Conservation (phyloP, 2,888 invertebrate genomes). For the Apocheima hispidaria region DNA sequence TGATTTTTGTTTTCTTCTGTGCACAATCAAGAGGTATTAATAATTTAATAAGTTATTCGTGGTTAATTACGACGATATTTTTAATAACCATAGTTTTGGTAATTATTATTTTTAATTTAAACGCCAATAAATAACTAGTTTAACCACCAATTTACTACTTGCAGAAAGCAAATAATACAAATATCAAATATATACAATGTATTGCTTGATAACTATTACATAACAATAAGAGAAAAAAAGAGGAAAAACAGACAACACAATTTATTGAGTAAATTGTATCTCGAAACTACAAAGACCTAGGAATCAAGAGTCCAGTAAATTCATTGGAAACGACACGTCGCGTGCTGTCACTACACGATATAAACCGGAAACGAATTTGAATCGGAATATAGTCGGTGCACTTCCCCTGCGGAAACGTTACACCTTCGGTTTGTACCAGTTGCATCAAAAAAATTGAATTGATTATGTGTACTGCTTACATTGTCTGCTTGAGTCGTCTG, state of each 20-base stretch:
- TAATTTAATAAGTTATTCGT: too few relatives aligned
- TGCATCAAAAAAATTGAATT: constrained; percentile 16
- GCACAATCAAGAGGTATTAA: too few relatives aligned
- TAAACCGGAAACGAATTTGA: constrained; percentile 76
- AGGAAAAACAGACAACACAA: neutral
- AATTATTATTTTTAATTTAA: too few relatives aligned
- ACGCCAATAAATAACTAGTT: too few relatives aligned
- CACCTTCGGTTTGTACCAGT: constrained; percentile 52
- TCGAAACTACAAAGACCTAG: constrained; percentile 2
- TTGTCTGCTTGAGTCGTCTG: neutral
- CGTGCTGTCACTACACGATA: constrained; percentile 48
- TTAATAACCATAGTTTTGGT: too few relatives aligned
- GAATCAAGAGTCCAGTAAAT: constrained; percentile 29
- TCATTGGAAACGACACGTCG: constrained; percentile 25
- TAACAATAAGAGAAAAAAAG: too few relatives aligned
- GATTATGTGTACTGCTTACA: neutral
- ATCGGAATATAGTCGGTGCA: constrained; percentile 74
- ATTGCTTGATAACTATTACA: neutral
- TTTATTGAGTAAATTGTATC: neutral
- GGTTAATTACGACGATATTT: too few relatives aligned
- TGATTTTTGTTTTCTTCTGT: too few relatives aligned
- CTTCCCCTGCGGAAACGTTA: constrained; percentile 78
- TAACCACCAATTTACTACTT: too few relatives aligned
- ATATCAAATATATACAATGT: too few relatives aligned
- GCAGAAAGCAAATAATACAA: too few relatives aligned